A percentile compares a stretch with the other conserved stretches of the same genome.
These are phyloP conservation scores for Haliclona indistincta DNA, from an alignment of 37 sponge, comb jelly and placozoan genomes.

Conservation along the genomic window DNA sequence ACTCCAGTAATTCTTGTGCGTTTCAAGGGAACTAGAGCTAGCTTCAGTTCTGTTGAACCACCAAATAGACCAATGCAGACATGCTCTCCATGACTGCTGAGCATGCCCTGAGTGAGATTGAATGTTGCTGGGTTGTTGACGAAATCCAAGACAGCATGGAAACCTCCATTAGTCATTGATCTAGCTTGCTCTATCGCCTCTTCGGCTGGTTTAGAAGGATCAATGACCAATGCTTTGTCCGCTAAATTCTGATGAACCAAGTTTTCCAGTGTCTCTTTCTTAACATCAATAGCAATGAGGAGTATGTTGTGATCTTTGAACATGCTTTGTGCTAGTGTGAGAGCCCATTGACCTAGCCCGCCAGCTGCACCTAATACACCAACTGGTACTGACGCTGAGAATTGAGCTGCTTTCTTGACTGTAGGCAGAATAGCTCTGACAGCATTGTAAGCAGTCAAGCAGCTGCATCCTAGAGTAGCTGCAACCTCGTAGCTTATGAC, in stretches of 20 bases:
- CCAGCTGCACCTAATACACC: background rate
- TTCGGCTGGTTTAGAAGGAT: too few species aligned
- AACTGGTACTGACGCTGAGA: background rate
- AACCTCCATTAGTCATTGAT: too few species aligned
- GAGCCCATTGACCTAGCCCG: too few species aligned
- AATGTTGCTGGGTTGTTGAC: conserved; percentile 48
- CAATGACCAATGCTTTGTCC: too few species aligned
- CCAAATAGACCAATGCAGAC: conserved; percentile 42
- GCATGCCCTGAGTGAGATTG: background rate
- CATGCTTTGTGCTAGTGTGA: conserved; percentile 9
- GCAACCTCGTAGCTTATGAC: conserved; percentile 5
- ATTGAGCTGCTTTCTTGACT: background rate
- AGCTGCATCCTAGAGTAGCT: conserved; percentile 30
- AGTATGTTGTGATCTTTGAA: too few species aligned
- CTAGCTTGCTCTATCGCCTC: too few species aligned
- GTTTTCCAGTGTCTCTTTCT: too few species aligned
- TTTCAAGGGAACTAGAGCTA: conserved; percentile 15
- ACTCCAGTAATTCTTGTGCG: conserved; percentile 1
- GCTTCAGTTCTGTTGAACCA: conserved; percentile 22
- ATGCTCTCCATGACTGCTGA: conserved; percentile 8
- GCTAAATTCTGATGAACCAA: too few species aligned
- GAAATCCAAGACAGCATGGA: conserved; percentile 32
- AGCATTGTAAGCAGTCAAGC: conserved; percentile 44
- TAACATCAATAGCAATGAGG: too few species aligned
- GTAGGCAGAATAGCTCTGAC: conserved; percentile 1